Percentiles rank a stretch among this genome's conserved stretches.
Conservation (phyloP, 2,113 vertebrate species). For the Chlamydotis undulata region DNA sequence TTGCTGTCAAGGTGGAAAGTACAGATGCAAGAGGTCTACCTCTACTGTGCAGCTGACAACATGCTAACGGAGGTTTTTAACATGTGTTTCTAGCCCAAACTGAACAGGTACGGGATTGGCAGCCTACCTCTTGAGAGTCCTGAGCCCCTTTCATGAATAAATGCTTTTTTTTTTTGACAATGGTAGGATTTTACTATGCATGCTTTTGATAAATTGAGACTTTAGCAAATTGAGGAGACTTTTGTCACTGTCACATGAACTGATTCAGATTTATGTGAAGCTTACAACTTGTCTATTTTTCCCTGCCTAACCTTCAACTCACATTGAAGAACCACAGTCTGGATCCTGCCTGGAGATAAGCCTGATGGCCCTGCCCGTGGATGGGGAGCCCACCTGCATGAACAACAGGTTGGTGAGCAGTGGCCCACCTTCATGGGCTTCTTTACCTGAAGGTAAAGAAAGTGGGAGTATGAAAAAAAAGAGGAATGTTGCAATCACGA, state of each 20-base stretch:
- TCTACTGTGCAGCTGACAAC: not conserved
- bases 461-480: not conserved
- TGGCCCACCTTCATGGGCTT: not conserved
- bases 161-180: not conserved
- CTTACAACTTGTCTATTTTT: not conserved
- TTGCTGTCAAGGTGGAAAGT: not conserved
- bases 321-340: rapidly evolving
- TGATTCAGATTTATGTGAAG: not conserved
- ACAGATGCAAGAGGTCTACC: not conserved
- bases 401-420: not conserved
- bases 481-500: not conserved
- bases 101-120: not conserved
- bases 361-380: rapidly evolving
- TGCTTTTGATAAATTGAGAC: not conserved
- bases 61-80: not conserved
- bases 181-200: not conserved
- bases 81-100: not conserved
- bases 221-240: not conserved
- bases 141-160: not conserved
- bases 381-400: not conserved
- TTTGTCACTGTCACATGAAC: not conserved
- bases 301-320: not conserved
- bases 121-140: not conserved
- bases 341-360: not conserved
- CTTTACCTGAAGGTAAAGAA: not conserved